Base-by-base conservation (phyloP, 2,113 vertebrate species). In the Chaenocephalus aceratus region DNA sequence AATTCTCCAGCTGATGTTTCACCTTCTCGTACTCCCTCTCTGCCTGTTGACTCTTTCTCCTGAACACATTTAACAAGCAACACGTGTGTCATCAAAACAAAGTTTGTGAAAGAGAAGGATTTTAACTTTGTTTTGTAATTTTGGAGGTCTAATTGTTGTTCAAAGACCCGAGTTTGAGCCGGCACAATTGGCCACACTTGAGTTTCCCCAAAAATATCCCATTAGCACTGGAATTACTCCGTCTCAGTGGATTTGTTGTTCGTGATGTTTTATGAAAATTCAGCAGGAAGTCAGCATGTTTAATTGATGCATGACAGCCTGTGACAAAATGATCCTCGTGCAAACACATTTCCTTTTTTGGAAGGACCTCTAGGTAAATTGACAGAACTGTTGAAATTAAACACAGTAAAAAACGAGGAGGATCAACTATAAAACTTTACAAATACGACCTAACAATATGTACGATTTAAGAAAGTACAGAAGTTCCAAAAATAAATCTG, bases 21-120 rank as follows among this genome's bases (percentile, higher is more conserved):
- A 99, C 97, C 91, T 99, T 99, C 93, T 99, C 97, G 0, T 99
- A 99, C 82, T 99, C 98, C 3, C 97, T 94, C 91, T 99, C 97
- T 0, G 98, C 98, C 91, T 99, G 97, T 77, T 97, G 97, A 90
- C 97, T 99, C 94, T 99, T 97, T 88, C 97, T 96, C 95, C 98
- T 99, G 75, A 66, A 80, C 65, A 83, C 34, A 77, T n/a, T 2
- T 10, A 6, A 21, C 30, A 77, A 61, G 85, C 18, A 85, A 34
- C 1, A 72, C 14, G 46, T 1, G 3, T 9, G 6, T 67, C n/a
- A 76, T 30, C 3, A 70, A 49, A 57, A 44, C 10, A 58, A 58
- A 1, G 18, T 18, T 18, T 60, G 46, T 4, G 10, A 23, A 41
- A 59, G 2, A 59, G 49, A 59, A 48, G 67, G 15, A 41, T 56